Conservation (phyloP, 2,888 invertebrate genomes). For the Drosophila multiciliata region DNA sequence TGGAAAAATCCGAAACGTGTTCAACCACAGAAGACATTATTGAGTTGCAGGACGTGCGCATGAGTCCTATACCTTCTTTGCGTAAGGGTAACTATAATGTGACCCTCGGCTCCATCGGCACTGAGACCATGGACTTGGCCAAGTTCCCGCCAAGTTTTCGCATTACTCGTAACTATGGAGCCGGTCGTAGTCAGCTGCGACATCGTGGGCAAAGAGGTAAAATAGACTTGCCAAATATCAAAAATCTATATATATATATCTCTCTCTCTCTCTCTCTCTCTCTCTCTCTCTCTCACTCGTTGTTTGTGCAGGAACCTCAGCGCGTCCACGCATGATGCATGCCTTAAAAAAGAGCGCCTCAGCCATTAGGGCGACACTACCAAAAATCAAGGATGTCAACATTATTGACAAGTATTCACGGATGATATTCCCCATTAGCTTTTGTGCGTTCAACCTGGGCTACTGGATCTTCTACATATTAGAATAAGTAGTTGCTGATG, state of each 20-base stretch:
- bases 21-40: slow-evolving; percentile 91
- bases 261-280: not conserved
- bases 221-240: not conserved
- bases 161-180: slow-evolving; percentile 88
- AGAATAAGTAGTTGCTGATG: slow-evolving; percentile 85
- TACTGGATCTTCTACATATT: slow-evolving; percentile 98
- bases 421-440: slow-evolving; percentile 97
- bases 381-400: slow-evolving; percentile 98
- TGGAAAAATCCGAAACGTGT: slow-evolving; percentile 84
- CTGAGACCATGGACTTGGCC: slow-evolving; percentile 87
- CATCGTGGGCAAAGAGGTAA: slow-evolving; percentile 86
- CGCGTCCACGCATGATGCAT: slow-evolving; percentile 89
- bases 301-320: slow-evolving; percentile 54
- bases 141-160: slow-evolving; percentile 92
- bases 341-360: slow-evolving; percentile 93
- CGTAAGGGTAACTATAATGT: slow-evolving; percentile 89
- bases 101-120: slow-evolving; percentile 87
- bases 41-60: slow-evolving; percentile 93
- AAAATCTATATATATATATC: not conserved
- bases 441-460: slow-evolving; percentile 96
- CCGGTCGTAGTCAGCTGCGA: slow-evolving; percentile 87
- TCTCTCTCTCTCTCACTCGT: not conserved
- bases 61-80: slow-evolving; percentile 93
- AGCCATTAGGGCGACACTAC: slow-evolving; percentile 95
- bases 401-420: slow-evolving; percentile 99